Evolutionary conservation across 2,113 vertebrate species (phyloP).

Genomic region (Polypterus senegalus): DNA sequence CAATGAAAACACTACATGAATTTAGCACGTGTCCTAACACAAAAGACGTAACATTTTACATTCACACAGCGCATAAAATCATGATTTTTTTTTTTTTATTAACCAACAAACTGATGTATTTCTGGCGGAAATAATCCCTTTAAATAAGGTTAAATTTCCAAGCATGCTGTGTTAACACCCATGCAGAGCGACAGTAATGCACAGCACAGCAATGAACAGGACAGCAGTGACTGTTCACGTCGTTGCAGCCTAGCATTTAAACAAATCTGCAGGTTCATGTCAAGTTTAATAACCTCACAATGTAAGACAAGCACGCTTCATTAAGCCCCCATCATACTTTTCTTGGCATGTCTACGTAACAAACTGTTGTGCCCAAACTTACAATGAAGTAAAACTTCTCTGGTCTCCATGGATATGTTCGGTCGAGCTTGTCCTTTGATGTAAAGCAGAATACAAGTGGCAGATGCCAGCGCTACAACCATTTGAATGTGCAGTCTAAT

Average conservation of each 20-base stretch:
- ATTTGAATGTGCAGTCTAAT: conserved; percentile 41
- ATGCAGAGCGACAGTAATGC: too few species aligned
- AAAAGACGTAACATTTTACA: too few species aligned
- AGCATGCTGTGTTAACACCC: background rate
- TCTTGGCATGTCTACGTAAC: background rate
- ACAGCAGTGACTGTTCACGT: too few species aligned
- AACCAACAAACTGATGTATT: background rate
- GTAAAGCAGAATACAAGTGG: conserved; percentile 35
- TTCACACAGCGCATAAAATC: too few species aligned
- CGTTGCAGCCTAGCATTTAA: too few species aligned
- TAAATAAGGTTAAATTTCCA: background rate
- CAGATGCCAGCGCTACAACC: conserved; percentile 35
- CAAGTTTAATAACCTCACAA: too few species aligned
- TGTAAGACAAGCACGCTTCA: background rate
- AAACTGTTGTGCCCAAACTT: conserved; percentile 38
- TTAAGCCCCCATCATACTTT: background rate
- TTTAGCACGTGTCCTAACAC: too few species aligned
- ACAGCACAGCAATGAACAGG: too few species aligned
- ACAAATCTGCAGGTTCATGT: too few species aligned
- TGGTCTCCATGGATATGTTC: conserved; percentile 64
- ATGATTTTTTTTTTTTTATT: too few species aligned
- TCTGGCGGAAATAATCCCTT: background rate
- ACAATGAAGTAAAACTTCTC: conserved; percentile 68
- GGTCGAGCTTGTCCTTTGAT: conserved; percentile 32
- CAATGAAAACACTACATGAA: too few species aligned